Evolutionary conservation across 2,888 invertebrate genomes (phyloP).

Genomic region (Drosophila conformis): DNA sequence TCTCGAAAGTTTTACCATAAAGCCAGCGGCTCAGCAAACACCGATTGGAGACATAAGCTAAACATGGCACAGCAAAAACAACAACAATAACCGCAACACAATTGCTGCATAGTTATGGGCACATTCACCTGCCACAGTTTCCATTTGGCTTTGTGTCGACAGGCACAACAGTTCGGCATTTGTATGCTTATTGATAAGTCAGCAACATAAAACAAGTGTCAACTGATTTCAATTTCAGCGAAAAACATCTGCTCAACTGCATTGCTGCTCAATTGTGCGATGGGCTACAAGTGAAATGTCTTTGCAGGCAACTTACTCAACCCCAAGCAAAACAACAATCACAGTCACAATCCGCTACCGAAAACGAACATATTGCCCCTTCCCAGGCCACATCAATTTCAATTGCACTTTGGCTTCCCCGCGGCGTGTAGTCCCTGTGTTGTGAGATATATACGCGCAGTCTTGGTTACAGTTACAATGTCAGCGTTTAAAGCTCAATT

Average conservation of each 20-base stretch:
- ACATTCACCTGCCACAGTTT: constrained; percentile 40
- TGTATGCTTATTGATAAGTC: constrained; percentile 57
- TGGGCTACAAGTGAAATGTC: constrained; percentile 59
- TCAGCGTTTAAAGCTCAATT: constrained; percentile 76
- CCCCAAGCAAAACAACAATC: not conserved
- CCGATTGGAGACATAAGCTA: constrained; percentile 1
- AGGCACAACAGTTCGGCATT: constrained; percentile 66
- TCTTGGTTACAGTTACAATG: constrained; percentile 47
- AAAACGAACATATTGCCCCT: constrained; percentile 1
- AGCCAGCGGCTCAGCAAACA: constrained; percentile 34
- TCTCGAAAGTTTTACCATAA: constrained; percentile 64
- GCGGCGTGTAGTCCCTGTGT: constrained; percentile 14
- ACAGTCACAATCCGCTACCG: not conserved
- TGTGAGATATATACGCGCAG: constrained; percentile 4
- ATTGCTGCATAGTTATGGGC: constrained; percentile 26
- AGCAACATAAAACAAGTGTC: constrained; percentile 48
- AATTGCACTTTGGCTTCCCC: constrained; percentile 55
- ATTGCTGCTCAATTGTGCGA: constrained; percentile 51
- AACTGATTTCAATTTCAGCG: constrained; percentile 39
- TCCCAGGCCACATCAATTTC: constrained; percentile 49
- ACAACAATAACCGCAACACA: not conserved
- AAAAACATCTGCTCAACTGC: constrained; percentile 36
- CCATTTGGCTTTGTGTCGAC: constrained; percentile 16
- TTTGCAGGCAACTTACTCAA: constrained; percentile 18
- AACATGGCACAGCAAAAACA: not conserved